Evolutionary conservation across 1,140 invertebrate species (phyloP), one percentile per base, ranked within the genome.

Genomic region (Papilio glaucus): DNA sequence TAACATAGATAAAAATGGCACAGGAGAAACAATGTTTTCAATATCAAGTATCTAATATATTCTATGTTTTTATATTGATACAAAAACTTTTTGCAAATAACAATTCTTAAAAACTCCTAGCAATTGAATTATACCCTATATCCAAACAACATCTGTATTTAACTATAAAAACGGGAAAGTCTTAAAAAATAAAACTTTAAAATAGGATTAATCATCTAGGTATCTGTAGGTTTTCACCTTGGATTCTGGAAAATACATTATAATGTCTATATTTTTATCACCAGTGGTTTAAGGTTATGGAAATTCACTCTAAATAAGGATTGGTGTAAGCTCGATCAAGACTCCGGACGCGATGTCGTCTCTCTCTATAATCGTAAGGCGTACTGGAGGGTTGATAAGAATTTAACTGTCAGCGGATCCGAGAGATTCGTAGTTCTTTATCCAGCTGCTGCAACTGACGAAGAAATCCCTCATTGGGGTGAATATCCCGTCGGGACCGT

Each of bases 381-480:
- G 81, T 72, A 68, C 79, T 77, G 81, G 81, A 79, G 42, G 82
- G 77, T 18, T 77, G 77, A 42, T 78, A 74, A 65, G 85, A 84
- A 77, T 84, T 84, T 65, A 81, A 71, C 71, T 87, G 90, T 92
- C 89, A 92, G 89, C 90, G 89, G 57, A 87, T 75, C 68, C 88
- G 77, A 41, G 72, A 77, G 13, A 86, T 70, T 15, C 90, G 84
- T 42, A 96, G 90, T 69, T 95, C 94, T 84, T 95, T 95, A 85
- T 97, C 96, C 26, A 97, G 92, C 67, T 94, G 94, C 39, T 96
- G 96, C 45, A 98, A 89, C 81, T 98, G 97, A 49, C 94, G 94
- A 68, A 97, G 89, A 93, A 98, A 98, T 49, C 97, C 97, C 78
- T 95, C 94, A 82, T 98, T 98, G 39, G 97, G 97, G 78, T 95